phyloP scores from a whole-genome alignment of 2,797 vertebrate species.

The Mus caroli region DNA sequence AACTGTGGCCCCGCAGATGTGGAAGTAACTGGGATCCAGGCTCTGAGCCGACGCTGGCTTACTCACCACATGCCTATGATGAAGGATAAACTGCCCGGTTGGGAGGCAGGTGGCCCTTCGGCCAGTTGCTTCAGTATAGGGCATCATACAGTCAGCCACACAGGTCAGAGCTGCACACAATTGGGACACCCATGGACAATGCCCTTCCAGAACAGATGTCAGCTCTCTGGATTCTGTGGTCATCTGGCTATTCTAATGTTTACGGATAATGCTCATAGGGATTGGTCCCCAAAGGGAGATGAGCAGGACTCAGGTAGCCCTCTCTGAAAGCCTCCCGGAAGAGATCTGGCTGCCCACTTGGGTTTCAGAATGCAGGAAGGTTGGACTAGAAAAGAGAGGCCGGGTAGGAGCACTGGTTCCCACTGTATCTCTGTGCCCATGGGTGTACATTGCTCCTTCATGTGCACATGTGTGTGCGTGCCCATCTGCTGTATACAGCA shows the following conservation, averaged over 20 bases:
- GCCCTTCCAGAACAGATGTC: not conserved
- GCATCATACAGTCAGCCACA: not conserved
- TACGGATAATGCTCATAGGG: constrained; percentile 39
- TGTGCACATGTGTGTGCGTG: constrained; percentile 23
- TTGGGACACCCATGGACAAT: not conserved
- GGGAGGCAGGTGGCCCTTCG: not conserved
- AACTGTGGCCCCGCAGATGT: not conserved
- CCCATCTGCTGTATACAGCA: constrained; percentile 75
- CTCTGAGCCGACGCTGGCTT: not conserved
- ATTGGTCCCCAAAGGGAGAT: constrained; percentile 1
- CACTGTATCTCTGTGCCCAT: constrained; percentile 49
- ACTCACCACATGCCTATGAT: not conserved
- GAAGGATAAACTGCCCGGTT: not conserved
- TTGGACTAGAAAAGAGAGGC: not conserved
- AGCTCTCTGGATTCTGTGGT: not conserved
- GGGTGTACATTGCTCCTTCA: constrained; percentile 47
- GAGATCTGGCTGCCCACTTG: not conserved
- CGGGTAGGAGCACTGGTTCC: not conserved
- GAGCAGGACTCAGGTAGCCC: constrained; percentile 20
- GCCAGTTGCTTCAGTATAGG: not conserved
- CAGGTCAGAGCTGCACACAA: not conserved
- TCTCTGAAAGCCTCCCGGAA: not conserved
- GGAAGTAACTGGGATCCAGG: constrained; percentile 47
- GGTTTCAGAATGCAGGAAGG: not conserved
- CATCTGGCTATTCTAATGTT: not conserved